Base-by-base conservation (phyloP, 2,797 vertebrate genomes). In the Carapus acus region DNA sequence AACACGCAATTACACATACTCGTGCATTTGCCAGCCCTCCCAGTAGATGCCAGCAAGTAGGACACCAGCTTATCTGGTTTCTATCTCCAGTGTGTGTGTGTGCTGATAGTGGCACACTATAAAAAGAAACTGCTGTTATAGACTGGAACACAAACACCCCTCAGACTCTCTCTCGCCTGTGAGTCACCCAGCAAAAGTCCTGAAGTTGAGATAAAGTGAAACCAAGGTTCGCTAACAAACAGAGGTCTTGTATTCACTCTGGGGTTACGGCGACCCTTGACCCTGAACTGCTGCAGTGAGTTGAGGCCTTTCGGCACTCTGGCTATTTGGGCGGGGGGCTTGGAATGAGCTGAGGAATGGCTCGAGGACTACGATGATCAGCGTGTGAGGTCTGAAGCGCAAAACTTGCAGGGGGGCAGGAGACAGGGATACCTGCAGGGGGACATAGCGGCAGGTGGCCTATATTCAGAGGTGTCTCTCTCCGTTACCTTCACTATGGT, bases 81-180 rank as follows among this genome's bases (percentile, higher is more conserved):
- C 73, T 82, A 71, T 71, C 81, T 80, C 65, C 63, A 73, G 81
- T 80, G 79, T 65, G 69, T 67, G 24, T 27, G 72, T 65, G 74
- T 51, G 50, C 78, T 82, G 84, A 80, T 81, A 85, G 78, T 79
- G 77, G 65, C 57, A 61, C 60, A 59, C 86, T 90, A 89, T 81
- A 86, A 87, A 86, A 88, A 85, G 86, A 86, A 83, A 74, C 40
- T 71, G 80, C 82, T 74, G 77, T 58, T 77, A 77, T 51, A 80
- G 80, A 71, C 70, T 55, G 69, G 69, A 77, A 75, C 77, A 73
- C 42, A 52, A 81, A 43, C 67, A 54, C 74, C 72, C 67, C 65
- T 71, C 59, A 71, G 73, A 77, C 58, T 58, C 68, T 40, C n/a
- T n/a, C 60, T 56, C 4, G 54, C 64, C 63, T 19, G 49, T 56